Base-by-base conservation (phyloP, 2,797 vertebrate genomes). In the Pseudochromis fuscus region DNA sequence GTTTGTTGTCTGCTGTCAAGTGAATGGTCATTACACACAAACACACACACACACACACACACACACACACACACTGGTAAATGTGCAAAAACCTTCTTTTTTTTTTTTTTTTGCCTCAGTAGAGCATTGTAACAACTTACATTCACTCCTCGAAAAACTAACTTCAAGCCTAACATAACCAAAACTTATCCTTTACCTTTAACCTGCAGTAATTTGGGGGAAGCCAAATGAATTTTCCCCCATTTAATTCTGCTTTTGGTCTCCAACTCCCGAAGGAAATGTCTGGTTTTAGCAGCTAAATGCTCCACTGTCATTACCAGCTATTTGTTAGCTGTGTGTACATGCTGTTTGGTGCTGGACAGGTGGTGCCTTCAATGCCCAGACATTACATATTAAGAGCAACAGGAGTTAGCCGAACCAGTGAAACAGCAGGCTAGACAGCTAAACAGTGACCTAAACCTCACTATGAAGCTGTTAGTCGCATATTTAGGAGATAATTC, bases 1-100 rank as follows among this genome's bases (percentile, higher is more conserved):
- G 59, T 76, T 86, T 77, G 45, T 51, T 67, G 66, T 84, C 81
- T 86, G 64, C 73, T 45, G 75, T 81, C 72, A 80, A 56, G 81
- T 79, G 82, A 85, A 67, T 51, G 82, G 79, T 82, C 76, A 66
- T 62, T 76, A 70, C 68, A 68, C 50, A n/a, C 57, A 55, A 38
- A 66, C 59, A 61, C 59, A 30, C 50, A 31, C 30, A 35, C 50
- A 16, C 35, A 15, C 35, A 35, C 31, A 35, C 65, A 62, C 19
- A 13, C 16, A n/a, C n/a, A n/a, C n/a, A n/a, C n/a, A n/a, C n/a
- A n/a, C n/a, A n/a, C n/a, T n/a, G n/a, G n/a, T n/a, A 65, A 12
- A 9, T 13, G 8, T 35, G 27, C 40, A 35, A 4, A 56, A 24
- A 72, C n/a, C n/a, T n/a, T n/a, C n/a, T n/a, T n/a, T n/a, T n/a